phyloP scores from a whole-genome alignment of 2,888 invertebrate genomes.

The Myopa tessellatipennis region DNA sequence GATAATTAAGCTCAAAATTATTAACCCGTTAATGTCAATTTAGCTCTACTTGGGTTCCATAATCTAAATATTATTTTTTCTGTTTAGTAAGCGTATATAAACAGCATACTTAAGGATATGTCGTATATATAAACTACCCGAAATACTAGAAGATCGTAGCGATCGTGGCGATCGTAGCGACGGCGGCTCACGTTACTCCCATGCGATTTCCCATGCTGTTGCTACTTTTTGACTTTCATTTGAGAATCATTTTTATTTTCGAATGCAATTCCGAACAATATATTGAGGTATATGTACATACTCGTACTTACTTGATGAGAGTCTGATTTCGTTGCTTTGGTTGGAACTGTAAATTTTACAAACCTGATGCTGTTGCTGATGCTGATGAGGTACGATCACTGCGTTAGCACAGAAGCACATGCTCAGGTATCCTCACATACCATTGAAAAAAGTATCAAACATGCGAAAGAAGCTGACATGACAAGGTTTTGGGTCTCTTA shows the following conservation, averaged over 20 bases:
- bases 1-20: no score
- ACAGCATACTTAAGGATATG: no score
- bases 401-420: constrained; percentile 36
- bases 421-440: not conserved
- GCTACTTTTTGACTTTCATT: not conserved
- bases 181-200: constrained; percentile 46
- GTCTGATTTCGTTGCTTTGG: constrained; percentile 13
- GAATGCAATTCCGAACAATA: constrained; percentile 1
- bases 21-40: no score
- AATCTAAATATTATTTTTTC: no score
- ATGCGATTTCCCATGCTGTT: not conserved
- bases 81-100: no score
- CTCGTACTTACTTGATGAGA: not conserved
- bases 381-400: constrained; percentile 35
- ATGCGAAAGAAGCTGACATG: constrained; percentile 7
- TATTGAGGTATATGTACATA: not conserved
- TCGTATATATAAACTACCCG: no score
- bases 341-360: constrained; percentile 43
- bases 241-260: constrained; percentile 30
- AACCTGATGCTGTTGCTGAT: constrained; percentile 15
- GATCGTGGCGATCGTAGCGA: not conserved
- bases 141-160: not conserved
- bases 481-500: not conserved
- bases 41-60: no score
- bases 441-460: constrained; percentile 17